Evolutionary conservation across 1,140 invertebrate species (phyloP), one percentile per base, ranked within the genome.

Genomic region (Bombyx mandarina): DNA sequence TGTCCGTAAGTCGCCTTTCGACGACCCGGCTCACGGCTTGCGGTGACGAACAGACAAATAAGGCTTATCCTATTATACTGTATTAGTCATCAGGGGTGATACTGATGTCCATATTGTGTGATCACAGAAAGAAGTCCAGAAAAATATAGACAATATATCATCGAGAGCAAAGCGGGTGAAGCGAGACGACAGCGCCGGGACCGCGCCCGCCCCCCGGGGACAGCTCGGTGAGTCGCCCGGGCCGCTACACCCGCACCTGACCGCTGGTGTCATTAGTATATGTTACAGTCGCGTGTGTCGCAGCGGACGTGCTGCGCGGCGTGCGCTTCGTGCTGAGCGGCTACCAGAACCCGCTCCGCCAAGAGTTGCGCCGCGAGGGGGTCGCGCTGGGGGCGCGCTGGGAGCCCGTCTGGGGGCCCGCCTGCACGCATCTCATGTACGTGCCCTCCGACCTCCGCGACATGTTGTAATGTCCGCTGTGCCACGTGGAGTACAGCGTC

Each of bases 271-370:
- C 12, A 18, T 18, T 18, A 18, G 12, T 18, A 18, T 18, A 18
- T 18, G 12, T 18, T 18, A 18, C 12, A 18, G 12, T 18, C 12
- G 12, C 12, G 12, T 18, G 12, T 18, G 12, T 18, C 12, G 12
- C 12, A 18, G 12, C 12, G 12, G 44, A 47, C 8, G 53, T 75
- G 52, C 65, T 85, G 52, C 26, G 86, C 94, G 76, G 88, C 90
- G 94, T 96, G 35, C 89, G 91, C 10, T 91, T 97, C 86, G 93
- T 93, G 3, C 89, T 98, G 54, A 97, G 95, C 87, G 96, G 96
- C 0, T 97, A 94, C 88, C 89, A 93, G 82, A 96, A 98, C 89
- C 96, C 96, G 1, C 88, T 90, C 62, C 88, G 96, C 49, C 89
- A 84, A 2, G 86, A 91, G 52, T 69, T 97, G 26, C 85, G 96